Conservation (phyloP, 2,888 invertebrate species). For the Clistopyga incitator region DNA sequence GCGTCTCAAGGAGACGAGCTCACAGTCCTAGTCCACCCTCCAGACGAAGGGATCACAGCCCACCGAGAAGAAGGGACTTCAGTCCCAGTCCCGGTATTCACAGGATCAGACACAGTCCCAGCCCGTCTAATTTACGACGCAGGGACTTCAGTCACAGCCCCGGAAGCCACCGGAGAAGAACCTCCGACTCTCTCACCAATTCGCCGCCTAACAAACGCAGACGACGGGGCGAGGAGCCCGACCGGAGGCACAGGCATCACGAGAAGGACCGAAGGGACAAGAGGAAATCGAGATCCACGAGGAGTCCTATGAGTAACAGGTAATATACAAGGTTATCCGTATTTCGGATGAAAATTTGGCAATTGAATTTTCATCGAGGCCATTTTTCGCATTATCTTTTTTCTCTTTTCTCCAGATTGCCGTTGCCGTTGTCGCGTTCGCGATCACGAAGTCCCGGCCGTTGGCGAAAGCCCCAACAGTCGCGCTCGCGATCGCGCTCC, state of each 20-base stretch:
- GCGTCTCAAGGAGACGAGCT: slow-evolving; percentile 76
- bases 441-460: slow-evolving; percentile 87
- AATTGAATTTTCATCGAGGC: too few species aligned
- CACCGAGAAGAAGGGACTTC: slow-evolving; percentile 77
- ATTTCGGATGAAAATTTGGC: too few species aligned
- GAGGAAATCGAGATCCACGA: slow-evolving; percentile 82
- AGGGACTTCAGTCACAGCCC: slow-evolving; percentile 80
- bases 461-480: slow-evolving; percentile 83
- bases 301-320: slow-evolving; percentile 79
- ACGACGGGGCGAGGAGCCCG: slow-evolving; percentile 83
- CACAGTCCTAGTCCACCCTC: slow-evolving; percentile 81
- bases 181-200: slow-evolving; percentile 74
- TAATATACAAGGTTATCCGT: slow-evolving; percentile 62
- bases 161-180: slow-evolving; percentile 76
- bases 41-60: slow-evolving; percentile 74
- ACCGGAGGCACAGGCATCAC: slow-evolving; percentile 84
- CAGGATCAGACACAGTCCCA: slow-evolving; percentile 80
- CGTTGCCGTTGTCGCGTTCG: slow-evolving; percentile 83
- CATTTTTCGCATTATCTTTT: too few species aligned
- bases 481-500: slow-evolving; percentile 86
- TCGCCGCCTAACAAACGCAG: slow-evolving; percentile 83
- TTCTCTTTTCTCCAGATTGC: slow-evolving; percentile 70
- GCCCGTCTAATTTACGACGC: slow-evolving; percentile 74
- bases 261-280: slow-evolving; percentile 85
- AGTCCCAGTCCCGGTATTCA: slow-evolving; percentile 74